Conservation (phyloP, 2,797 vertebrate species). For the Enteromius treurensis region DNA sequence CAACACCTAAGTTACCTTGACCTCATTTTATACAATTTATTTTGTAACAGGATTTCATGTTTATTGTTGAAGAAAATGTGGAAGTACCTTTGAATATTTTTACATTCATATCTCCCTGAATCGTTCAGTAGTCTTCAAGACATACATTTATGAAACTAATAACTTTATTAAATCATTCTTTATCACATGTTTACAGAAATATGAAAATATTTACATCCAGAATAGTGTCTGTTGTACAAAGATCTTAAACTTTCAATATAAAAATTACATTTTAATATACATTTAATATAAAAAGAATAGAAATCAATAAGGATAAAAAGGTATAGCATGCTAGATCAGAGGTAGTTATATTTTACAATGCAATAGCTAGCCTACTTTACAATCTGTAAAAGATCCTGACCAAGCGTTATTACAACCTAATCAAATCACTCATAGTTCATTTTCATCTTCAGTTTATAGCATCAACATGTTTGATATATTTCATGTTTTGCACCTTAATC, state of each 20-base stretch:
- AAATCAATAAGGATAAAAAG: constrained; percentile 73
- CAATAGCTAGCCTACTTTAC: constrained; percentile 74
- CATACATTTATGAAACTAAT: constrained; percentile 69
- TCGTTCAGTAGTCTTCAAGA: constrained; percentile 33
- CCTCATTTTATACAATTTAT: constrained; percentile 5
- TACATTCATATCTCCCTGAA: not conserved
- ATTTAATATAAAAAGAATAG: constrained; percentile 77
- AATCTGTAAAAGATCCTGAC: constrained; percentile 48
- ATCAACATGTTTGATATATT: constrained; percentile 66
- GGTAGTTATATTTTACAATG: constrained; percentile 85
- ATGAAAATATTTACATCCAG: constrained; percentile 84
- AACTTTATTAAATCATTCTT: constrained; percentile 80
- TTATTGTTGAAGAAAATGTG: not conserved
- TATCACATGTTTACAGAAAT: constrained; percentile 75
- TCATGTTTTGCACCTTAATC: constrained; percentile 40
- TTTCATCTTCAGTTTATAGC: constrained; percentile 51
- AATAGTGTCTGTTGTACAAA: constrained; percentile 77
- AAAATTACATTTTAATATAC: constrained; percentile 75
- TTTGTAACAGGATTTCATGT: constrained; percentile 1
- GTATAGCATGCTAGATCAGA: constrained; percentile 83
- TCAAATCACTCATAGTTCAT: constrained; percentile 23
- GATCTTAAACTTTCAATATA: constrained; percentile 65
- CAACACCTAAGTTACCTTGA: not conserved
- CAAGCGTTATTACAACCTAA: constrained; percentile 28
- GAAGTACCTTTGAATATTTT: not conserved